Percentiles rank a stretch among this genome's conserved stretches.
These are phyloP conservation scores for Cephalopterus ornatus DNA, from an alignment of 2,113 vertebrate genomes.

Conservation along the genomic window DNA sequence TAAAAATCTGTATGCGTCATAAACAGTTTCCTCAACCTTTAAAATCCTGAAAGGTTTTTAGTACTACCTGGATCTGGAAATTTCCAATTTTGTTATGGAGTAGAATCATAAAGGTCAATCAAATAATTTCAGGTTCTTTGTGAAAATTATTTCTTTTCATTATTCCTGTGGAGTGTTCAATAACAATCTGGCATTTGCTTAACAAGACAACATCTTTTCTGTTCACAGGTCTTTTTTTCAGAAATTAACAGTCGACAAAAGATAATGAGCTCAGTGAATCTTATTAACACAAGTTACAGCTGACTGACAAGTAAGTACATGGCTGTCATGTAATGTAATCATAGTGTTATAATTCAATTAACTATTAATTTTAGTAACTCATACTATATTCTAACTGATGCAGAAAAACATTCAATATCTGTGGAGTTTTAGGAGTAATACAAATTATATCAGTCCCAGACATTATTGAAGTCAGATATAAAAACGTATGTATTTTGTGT, in stretches of 20 bases:
- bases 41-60: neutral
- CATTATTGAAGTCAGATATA: neutral
- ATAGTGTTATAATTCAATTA: conserved; percentile 47
- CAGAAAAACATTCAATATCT: neutral
- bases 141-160: conserved; percentile 27
- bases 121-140: conserved; percentile 1
- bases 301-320: conserved; percentile 50
- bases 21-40: neutral
- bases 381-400: neutral
- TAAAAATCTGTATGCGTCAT: neutral
- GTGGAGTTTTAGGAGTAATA: neutral
- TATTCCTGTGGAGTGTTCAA: neutral
- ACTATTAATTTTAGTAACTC: conserved; percentile 20
- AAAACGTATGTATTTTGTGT: neutral
- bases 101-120: neutral
- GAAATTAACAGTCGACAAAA: conserved; percentile 44
- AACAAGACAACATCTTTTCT: conserved; percentile 30
- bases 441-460: neutral
- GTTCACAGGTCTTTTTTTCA: conserved; percentile 8
- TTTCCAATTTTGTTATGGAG: neutral
- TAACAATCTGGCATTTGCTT: conserved; percentile 23
- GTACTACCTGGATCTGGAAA: neutral
- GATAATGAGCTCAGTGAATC: conserved; percentile 54
- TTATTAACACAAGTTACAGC: conserved; percentile 53
- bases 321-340: conserved; percentile 25